Base-by-base conservation (phyloP, 2,113 vertebrate genomes). In the Trematomus loennbergii region DNA sequence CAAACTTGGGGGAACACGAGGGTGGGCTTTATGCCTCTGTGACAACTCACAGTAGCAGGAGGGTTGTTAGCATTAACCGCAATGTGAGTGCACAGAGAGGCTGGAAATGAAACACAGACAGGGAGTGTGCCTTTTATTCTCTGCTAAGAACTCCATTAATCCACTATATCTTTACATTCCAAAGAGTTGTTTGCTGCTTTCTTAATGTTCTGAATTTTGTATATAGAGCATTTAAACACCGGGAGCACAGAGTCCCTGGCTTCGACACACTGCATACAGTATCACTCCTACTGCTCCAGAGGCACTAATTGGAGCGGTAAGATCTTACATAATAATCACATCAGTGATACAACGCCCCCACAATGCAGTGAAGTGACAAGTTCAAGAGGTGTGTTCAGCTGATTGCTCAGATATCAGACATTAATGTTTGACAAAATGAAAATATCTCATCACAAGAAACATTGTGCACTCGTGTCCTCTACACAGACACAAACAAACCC, bases 311-410 rank as follows among this genome's bases (percentile, higher is more conserved):
- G 58, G 25, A 72, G 45, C 29, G 29, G 17, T 49, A 40, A 43
- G 36, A 78, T 53, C 69, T 81, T 74, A 82, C 71, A 81, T 80
- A 85, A 85, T 71, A 63, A 58, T 63, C 58, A 69, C 53, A 55
- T 70, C 45, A 50, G 60, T 76, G 53, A 78, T 65, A 83, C 43
- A 77, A 81, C 40, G 15, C 79, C 50, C 58, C 64, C 72, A 78
- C 68, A 29, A 29, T 69, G 76, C 72, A 50, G 13, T 60, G 36
- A 83, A 83, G 53, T 77, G 72, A 80, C 72, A 76, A 49, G 72
- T 77, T 85, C 76, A 72, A 79, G 75, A 76, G 72, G 72, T 63
- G 45, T n/a, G 48, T 20, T 70, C 43, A n/a, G 49, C 46, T 62
- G 60, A 81, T 64, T 78, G 43, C 48, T 77, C 43, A 2, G 53